phyloP scores from a whole-genome alignment of 2,113 vertebrate genomes.

The Elephas maximus region DNA sequence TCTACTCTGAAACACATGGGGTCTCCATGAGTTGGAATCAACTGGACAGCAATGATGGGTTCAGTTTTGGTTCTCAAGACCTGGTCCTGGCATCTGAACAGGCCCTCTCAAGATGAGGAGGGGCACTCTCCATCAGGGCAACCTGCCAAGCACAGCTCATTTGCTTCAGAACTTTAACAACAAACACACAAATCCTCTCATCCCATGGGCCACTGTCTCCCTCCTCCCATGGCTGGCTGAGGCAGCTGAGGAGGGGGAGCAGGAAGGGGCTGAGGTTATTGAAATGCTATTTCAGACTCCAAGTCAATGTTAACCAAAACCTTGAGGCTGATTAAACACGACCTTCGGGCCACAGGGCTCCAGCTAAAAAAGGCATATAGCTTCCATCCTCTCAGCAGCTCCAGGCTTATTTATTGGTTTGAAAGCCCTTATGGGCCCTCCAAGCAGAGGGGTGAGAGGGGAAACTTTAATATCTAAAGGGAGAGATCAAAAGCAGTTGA shows the following conservation, averaged over 20 bases:
- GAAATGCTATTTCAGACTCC: slow-evolving; percentile 85
- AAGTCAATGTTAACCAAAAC: slow-evolving; percentile 83
- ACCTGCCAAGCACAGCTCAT: slow-evolving; percentile 74
- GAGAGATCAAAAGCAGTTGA: slow-evolving; percentile 91
- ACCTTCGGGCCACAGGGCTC: slow-evolving; percentile 87
- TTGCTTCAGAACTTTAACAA: slow-evolving; percentile 78
- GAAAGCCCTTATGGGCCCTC: slow-evolving; percentile 87
- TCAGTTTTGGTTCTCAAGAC: not conserved
- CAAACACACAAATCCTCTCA: slow-evolving; percentile 71
- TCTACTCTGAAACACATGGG: not conserved
- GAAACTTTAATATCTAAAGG: slow-evolving; percentile 90
- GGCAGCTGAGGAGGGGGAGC: slow-evolving; percentile 38
- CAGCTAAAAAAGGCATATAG: slow-evolving; percentile 87
- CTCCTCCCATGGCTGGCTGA: not conserved
- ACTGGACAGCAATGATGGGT: not conserved
- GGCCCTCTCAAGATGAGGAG: not conserved
- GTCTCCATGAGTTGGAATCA: not conserved
- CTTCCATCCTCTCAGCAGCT: slow-evolving; percentile 83
- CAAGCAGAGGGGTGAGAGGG: slow-evolving; percentile 76
- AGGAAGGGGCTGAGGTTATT: slow-evolving; percentile 76
- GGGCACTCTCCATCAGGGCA: slow-evolving; percentile 43
- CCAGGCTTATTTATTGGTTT: slow-evolving; percentile 87
- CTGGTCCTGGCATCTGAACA: not conserved
- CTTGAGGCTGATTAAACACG: slow-evolving; percentile 88
- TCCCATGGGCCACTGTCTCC: slow-evolving; percentile 59